phyloP scores from a whole-genome alignment of 2,797 vertebrate genomes.

The Enteromius fasciolatus region DNA sequence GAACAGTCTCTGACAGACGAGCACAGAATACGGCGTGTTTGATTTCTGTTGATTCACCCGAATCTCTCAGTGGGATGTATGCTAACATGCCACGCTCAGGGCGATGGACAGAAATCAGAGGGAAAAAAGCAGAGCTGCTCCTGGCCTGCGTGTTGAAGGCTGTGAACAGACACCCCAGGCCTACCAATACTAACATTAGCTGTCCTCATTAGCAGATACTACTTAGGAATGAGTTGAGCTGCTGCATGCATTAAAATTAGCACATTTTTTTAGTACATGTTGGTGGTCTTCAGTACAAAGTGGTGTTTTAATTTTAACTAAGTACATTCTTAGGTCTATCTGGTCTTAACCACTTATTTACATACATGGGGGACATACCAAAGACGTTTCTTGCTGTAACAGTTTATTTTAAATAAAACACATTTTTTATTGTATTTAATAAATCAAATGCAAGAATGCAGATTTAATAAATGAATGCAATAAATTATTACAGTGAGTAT shows the following conservation, averaged over 20 bases:
- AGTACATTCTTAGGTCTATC: not conserved
- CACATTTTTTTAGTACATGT: not conserved
- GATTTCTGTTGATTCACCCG: not conserved
- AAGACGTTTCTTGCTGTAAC: not conserved
- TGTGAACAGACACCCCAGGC: not conserved
- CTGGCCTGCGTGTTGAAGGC: not conserved
- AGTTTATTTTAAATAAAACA: not conserved
- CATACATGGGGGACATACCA: not conserved
- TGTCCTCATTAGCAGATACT: conserved; percentile 10
- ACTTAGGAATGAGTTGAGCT: not conserved
- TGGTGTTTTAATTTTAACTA: not conserved
- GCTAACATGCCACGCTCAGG: not conserved
- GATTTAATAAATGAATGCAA: too few relatives aligned
- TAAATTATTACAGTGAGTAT: too few relatives aligned
- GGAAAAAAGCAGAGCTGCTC: not conserved
- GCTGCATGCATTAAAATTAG: not conserved
- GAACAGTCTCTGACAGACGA: not conserved
- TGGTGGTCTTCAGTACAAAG: too few relatives aligned
- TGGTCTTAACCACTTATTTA: not conserved
- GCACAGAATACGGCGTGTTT: not conserved
- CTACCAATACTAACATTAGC: not conserved
- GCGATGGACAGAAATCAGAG: not conserved
- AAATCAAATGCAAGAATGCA: not conserved
- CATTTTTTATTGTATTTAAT: not conserved
- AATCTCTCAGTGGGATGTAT: not conserved